Percentiles rank a stretch among this genome's conserved stretches.
Conservation (phyloP, 2,113 vertebrate species). For the Epinephelus cyanopodus region DNA sequence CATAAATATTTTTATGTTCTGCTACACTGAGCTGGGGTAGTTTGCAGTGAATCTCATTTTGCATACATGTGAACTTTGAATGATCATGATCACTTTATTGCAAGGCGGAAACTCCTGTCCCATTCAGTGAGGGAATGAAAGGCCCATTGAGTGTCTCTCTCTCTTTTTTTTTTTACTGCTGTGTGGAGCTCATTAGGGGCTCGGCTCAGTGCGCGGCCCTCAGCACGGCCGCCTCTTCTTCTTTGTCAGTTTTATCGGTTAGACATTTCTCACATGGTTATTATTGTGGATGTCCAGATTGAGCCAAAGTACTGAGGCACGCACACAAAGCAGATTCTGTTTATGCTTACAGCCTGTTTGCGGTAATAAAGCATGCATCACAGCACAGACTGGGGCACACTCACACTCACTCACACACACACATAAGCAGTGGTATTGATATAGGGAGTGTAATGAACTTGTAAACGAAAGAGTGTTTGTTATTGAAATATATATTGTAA, state of each 20-base stretch:
- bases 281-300: conserved; percentile 41
- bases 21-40: not conserved
- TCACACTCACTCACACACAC: conserved; percentile 12
- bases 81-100: conserved; percentile 7
- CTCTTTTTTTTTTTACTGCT: conserved; percentile 29
- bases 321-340: conserved; percentile 66
- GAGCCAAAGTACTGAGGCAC: conserved; percentile 35
- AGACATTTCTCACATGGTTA: conserved; percentile 60
- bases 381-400: conserved; percentile 26
- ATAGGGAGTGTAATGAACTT: conserved; percentile 3
- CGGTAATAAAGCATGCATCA: conserved; percentile 53
- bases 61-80: conserved; percentile 27
- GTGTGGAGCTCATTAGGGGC: conserved; percentile 73
- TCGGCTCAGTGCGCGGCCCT: conserved; percentile 20
- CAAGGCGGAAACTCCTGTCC: conserved; percentile 14
- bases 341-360: conserved; percentile 51
- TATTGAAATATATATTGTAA: not conserved
- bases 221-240: conserved; percentile 24
- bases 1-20: not conserved
- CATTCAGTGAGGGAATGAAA: conserved; percentile 58
- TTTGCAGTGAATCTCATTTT: not conserved
- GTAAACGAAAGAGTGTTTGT: conserved; percentile 5
- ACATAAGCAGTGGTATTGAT: conserved; percentile 11
- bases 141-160: conserved; percentile 53
- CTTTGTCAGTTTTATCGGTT: conserved; percentile 54